Evolutionary conservation across 2,797 vertebrate species (phyloP), one percentile per base, ranked within the genome.

Genomic region (Telmatherina bonti): DNA sequence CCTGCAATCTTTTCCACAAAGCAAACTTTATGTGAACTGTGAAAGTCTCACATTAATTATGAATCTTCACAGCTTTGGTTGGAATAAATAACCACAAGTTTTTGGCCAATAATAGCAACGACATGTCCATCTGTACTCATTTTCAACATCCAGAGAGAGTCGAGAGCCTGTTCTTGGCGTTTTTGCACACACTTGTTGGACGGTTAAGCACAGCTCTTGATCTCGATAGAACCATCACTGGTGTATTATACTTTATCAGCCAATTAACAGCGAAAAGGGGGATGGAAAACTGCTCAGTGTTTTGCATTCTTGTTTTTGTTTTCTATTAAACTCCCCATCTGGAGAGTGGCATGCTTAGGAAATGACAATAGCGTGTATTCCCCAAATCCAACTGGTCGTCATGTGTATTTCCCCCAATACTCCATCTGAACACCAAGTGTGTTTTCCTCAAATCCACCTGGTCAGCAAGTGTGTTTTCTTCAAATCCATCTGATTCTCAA

Each of bases 61-160:
- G 86, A 91, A 87, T 88, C 85, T 90, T 90, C 87, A 86, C 90
- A 90, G 90, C 86, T 91, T 91, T 89, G 90, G 86, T 88, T 89
- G 81, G 83, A 88, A 88, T 76, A 86, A 85, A 88, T 68, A 81
- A 77, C 86, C 79, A 80, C 85, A 81, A 67, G 65, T 89, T 88
- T 84, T 83, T 84, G 85, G 90, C 90, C 27, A 72, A 74, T 85
- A 74, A 83, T 52, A 81, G 80, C 81, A 72, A 60, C 53, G 73
- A 81, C 79, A 82, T 85, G 87, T 89, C 90, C 90, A 91, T 91
- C 91, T 91, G 88, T 79, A 88, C 76, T 41, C 65, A 73, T 88
- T 88, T 83, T 81, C 71, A 83, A 88, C 85, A 89, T 89, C 85
- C 84, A 86, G 81, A 78, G 58, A 85, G 79, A 82, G 80, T 83